Evolutionary conservation across 35 echinoderm and acorn worm genomes (phyloP).

Genomic region (Lytechinus pictus): DNA sequence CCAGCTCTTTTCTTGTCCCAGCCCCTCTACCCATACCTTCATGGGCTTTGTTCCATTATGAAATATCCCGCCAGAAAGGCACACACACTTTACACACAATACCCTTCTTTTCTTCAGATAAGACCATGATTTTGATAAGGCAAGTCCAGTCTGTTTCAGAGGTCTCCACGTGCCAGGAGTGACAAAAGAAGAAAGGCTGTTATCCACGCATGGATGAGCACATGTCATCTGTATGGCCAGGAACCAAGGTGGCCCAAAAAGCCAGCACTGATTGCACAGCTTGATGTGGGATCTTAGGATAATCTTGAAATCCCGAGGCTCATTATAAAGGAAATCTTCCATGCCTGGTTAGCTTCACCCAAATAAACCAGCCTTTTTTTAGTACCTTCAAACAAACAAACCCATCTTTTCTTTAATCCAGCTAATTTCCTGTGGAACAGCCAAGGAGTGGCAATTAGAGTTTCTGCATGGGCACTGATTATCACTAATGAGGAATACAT

Average conservation of each 20-base stretch:
- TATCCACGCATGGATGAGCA: conserved; percentile 26
- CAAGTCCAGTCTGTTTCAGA: background rate
- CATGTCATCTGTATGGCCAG: background rate
- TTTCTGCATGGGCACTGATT: background rate
- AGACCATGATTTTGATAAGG: background rate
- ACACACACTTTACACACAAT: conserved; percentile 30
- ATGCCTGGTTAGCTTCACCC: background rate
- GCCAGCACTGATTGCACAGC: background rate
- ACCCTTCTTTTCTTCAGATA: background rate
- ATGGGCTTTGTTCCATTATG: conserved; percentile 36
- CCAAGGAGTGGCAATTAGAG: background rate
- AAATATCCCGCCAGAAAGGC: conserved; percentile 41
- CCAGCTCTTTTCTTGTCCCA: background rate
- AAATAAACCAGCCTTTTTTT: background rate
- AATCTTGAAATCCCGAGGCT: background rate
- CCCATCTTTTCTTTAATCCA: background rate
- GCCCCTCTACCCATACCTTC: background rate
- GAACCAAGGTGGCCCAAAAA: background rate
- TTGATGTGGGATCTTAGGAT: background rate
- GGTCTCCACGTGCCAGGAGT: background rate
- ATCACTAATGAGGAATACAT: background rate
- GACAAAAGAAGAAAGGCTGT: conserved; percentile 29
- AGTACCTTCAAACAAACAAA: background rate
- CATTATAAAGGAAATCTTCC: background rate
- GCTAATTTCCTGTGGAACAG: background rate